Conservation (phyloP, 2,888 invertebrate genomes). For the Xestia xanthographa region DNA sequence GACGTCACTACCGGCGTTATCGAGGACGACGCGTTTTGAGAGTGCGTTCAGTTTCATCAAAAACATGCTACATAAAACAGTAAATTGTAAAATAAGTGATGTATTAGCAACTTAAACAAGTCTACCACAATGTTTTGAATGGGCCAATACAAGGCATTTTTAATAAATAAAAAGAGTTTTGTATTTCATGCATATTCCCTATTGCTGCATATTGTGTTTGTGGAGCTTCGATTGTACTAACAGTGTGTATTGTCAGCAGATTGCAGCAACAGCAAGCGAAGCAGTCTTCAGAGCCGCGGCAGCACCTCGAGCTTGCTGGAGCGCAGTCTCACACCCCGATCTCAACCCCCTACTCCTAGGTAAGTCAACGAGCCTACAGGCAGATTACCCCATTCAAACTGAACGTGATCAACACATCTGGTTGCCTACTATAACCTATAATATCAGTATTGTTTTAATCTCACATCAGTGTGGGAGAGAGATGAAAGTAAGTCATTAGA, state of each 20-base stretch:
- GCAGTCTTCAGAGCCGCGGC: constrained; percentile 97
- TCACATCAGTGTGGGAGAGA: neutral
- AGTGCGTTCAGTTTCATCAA: too few species aligned
- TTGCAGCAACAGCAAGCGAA: constrained; percentile 96
- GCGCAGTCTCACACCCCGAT: constrained; percentile 96
- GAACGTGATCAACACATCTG: neutral
- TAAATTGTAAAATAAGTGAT: too few species aligned
- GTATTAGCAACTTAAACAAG: too few species aligned
- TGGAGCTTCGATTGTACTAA: constrained; percentile 33
- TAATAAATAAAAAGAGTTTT: too few species aligned
- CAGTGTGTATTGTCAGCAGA: constrained; percentile 82
- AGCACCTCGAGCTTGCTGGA: constrained; percentile 97
- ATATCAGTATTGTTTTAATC: neutral
- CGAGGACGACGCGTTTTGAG: too few species aligned
- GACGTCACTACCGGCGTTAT: too few species aligned
- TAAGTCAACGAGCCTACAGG: constrained; percentile 70
- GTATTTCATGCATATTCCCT: too few species aligned
- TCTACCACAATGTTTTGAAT: too few species aligned
- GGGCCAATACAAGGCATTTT: too few species aligned
- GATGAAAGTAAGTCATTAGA: neutral
- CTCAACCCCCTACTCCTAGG: constrained; percentile 98
- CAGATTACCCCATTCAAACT: neutral
- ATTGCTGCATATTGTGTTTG: neutral
- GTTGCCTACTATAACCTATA: neutral
- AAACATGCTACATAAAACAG: too few species aligned